These are phyloP conservation scores for Cossypha dichroa DNA, from an alignment of 2,797 vertebrate species.

Conservation along the genomic window DNA sequence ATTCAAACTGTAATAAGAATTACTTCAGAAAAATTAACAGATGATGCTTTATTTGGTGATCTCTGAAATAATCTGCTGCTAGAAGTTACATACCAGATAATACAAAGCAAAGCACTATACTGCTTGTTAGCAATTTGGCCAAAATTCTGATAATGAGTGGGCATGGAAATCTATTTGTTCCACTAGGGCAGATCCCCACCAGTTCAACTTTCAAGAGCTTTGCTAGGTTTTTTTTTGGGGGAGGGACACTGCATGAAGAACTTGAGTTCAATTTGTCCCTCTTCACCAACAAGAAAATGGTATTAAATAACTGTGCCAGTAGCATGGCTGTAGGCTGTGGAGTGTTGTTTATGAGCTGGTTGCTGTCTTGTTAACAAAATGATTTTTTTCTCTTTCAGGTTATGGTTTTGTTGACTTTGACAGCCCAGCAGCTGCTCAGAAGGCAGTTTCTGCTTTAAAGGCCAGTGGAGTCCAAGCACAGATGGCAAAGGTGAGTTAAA, in stretches of 20 bases:
- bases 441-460: conserved; percentile 95
- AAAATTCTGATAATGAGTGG: neutral
- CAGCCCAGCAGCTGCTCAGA: conserved; percentile 95
- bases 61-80: neutral
- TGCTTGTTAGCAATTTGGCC: neutral
- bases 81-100: neutral
- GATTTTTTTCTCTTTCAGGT: conserved; percentile 79
- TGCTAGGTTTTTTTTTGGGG: rapidly evolving
- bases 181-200: neutral
- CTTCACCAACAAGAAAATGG: neutral
- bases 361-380: neutral
- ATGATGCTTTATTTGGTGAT: neutral
- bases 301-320: neutral
- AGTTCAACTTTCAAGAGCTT: neutral
- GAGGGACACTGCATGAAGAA: neutral
- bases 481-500: conserved; percentile 96
- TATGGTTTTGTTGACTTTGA: conserved; percentile 99
- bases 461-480: conserved; percentile 95
- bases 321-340: neutral
- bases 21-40: neutral
- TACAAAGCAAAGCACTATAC: neutral
- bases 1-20: neutral
- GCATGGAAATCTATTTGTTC: neutral
- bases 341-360: neutral
- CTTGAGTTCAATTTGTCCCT: neutral